Base-by-base conservation (phyloP, 2,888 invertebrate species). In the Heliconius cydno region DNA sequence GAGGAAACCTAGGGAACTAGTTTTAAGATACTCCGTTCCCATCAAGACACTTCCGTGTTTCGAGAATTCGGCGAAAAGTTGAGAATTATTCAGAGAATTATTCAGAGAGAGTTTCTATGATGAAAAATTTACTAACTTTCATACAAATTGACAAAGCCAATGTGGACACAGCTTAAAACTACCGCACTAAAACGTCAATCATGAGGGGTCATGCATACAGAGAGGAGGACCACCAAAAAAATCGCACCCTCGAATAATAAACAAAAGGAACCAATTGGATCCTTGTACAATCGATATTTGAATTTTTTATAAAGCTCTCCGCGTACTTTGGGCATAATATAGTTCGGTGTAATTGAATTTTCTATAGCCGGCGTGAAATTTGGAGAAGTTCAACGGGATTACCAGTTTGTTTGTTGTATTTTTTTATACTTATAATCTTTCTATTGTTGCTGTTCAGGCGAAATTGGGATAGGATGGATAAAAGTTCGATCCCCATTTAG, bases 231-330 rank as follows among this genome's bases (percentile, higher is more conserved):
- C 75, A 28, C 28, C 65, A 25, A 80, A 82, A 83, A 81, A 82
- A 79, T 82, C 70, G 65, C 84, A 83, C 83, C 85, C 85, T 77
- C 80, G 78, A 81, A 80, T 60, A 81, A 82, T 80, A 85, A 85
- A 85, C 85, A 85, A 85, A 70, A 84, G 84, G 80, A 79, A 83
- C 81, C 84, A 85, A 84, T 85, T 84, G 84, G 83, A 84, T 84
- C 81, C 82, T 82, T 76, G 79, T 79, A 80, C 79, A 83, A 82
- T 82, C 82, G 83, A 81, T 83, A 82, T 84, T 79, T 85, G 84
- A 85, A 85, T 85, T 84, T 84, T 85, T 85, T 85, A 83, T 84
- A 82, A 84, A 78, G 71, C 74, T 70, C 81, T 80, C 83, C 79
- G 72, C 66, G 52, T 70, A 73, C 71, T 77, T 70, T 52, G 65